Evolutionary conservation across 2,888 invertebrate genomes (phyloP), one percentile per base, ranked within the genome.

Genomic region (Pachycephus smyrnensis): DNA sequence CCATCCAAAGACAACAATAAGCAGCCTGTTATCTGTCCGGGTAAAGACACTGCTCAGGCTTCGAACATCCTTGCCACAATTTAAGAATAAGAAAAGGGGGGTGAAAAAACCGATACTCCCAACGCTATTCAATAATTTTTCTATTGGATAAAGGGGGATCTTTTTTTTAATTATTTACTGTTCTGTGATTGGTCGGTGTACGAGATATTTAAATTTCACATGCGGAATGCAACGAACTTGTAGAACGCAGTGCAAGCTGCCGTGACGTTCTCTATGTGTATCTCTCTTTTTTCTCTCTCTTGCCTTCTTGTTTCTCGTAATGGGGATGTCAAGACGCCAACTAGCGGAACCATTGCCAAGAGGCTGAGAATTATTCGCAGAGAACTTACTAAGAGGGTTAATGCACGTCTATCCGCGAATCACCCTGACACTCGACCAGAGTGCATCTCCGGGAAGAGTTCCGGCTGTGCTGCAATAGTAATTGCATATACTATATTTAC

Each of bases 371-470:
- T 77, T 77, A 77, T 77, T 77, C 75, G 77, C 73, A 33, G 77
- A 37, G 69, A 75, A 77, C 33, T 77, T 77, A 77, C 75, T 77
- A 77, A 74, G 69, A 69, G 77, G 77, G 75, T 77, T 71, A 75
- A 77, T 69, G 77, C 77, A 71, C 77, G 69, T 77, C 77, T 75
- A 71, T 74, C 75, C 75, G 75, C 71, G 75, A 68, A 77, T 77
- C 73, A 55, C 55, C 55, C 23, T 55, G 55, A 55, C 55, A 55
- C 55, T 55, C 71, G 71, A 33, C n/a, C 3, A 15, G 32, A 31
- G 71, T 55, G 55, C 55, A 55, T 55, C 55, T 55, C 12, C 3
- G 71, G 9, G 11, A 31, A 71, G 71, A 30, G 31, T 32, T 33
- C 32, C 71, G 71, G 32, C 32, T 33, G 71, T 31, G 31, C 1